A percentile compares a stretch with the other conserved stretches of the same genome.
These are phyloP conservation scores for Eurystomus gularis DNA, from an alignment of 2,113 vertebrate genomes.

Conservation along the genomic window DNA sequence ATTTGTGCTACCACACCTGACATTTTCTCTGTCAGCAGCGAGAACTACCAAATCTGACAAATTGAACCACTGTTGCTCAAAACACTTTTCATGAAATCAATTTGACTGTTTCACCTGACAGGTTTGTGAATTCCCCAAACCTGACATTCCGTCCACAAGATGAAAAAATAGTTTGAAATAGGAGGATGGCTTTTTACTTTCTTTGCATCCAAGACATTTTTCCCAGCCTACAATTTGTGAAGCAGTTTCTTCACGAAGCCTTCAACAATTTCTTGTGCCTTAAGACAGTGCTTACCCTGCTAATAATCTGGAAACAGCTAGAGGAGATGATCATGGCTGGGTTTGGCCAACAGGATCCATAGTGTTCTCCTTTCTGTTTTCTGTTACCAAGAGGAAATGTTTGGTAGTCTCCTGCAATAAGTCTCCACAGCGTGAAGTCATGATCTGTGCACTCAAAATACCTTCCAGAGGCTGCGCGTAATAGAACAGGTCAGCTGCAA, in stretches of 20 bases:
- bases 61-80: not conserved
- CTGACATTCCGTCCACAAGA: not conserved
- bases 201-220: not conserved
- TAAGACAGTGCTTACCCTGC: not conserved
- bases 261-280: not conserved
- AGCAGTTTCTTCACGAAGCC: not conserved
- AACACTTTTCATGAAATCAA: constrained; percentile 45
- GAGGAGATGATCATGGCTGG: not conserved
- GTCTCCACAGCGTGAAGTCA: not conserved
- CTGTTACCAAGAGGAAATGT: not conserved
- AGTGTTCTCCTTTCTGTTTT: not conserved
- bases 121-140: constrained; percentile 18
- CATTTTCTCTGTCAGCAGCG: constrained; percentile 38
- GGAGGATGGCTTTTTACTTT: not conserved
- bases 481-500: not conserved
- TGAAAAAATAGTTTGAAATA: constrained; percentile 40
- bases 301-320: not conserved
- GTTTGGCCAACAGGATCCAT: not conserved
- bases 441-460: not conserved
- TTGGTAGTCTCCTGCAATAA: not conserved
- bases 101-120: constrained; percentile 1
- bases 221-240: not conserved
- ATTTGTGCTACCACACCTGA: constrained; percentile 27
- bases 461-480: not conserved
- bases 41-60: constrained; percentile 37